Conservation (phyloP, 2,888 invertebrate genomes). For the Resseliella maxima region DNA sequence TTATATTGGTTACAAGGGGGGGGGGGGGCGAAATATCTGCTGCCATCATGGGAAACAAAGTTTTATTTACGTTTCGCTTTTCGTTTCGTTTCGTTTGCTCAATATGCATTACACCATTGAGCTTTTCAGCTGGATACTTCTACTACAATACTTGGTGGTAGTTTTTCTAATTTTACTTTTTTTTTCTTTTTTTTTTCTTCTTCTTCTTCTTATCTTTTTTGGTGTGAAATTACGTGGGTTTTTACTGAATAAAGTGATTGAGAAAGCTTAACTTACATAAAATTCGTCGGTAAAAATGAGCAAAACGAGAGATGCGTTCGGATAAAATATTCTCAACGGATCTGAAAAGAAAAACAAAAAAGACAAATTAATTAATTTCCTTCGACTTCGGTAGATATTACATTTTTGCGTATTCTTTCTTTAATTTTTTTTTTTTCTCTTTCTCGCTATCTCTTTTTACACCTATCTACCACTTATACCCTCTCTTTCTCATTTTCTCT, state of each 20-base stretch:
- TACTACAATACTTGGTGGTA: too few species aligned
- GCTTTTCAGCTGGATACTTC: background rate
- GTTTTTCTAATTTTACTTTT: too few species aligned
- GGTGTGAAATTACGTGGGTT: background rate
- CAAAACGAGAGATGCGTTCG: background rate
- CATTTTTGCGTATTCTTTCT: too few species aligned
- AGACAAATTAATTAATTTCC: background rate
- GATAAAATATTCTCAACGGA: slow-evolving; percentile 12
- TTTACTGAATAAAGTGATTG: background rate
- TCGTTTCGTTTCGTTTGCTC: background rate
- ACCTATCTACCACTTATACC: too few species aligned
- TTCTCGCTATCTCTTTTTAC: too few species aligned
- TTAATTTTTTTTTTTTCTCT: too few species aligned
- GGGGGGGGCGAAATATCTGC: too few species aligned
- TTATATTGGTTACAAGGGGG: too few species aligned
- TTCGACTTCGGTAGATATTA: too few species aligned
- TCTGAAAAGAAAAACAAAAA: background rate
- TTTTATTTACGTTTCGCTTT: background rate
- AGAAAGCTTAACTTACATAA: background rate
- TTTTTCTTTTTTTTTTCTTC: background rate
- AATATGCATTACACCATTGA: too few species aligned
- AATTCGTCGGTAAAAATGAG: background rate
- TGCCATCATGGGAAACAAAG: too few species aligned
- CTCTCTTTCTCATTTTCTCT: too few species aligned
- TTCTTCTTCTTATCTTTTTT: background rate